Percentiles rank a stretch among this genome's conserved stretches.
Evolutionary conservation across 2,888 invertebrate species (phyloP).

Genomic region (Arenicola marina): DNA sequence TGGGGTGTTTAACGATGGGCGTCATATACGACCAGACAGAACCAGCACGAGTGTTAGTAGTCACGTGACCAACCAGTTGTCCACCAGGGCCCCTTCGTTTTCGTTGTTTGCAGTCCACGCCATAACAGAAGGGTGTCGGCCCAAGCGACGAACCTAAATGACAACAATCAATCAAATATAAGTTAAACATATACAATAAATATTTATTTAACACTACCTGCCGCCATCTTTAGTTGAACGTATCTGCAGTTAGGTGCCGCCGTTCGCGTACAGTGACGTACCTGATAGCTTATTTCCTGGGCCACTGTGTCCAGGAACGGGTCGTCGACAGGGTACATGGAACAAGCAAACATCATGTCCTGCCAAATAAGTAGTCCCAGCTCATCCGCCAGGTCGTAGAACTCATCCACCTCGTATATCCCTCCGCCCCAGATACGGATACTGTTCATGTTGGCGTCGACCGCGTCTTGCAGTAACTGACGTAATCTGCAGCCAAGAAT

Average conservation of each 20-base stretch:
- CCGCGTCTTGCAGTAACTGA: conserved; percentile 72
- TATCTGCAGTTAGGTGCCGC: too few relatives aligned
- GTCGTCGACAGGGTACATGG: conserved; percentile 83
- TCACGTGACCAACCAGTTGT: conserved; percentile 70
- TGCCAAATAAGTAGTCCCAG: conserved; percentile 95
- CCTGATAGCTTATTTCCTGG: conserved; percentile 80
- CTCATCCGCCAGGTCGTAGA: conserved; percentile 83
- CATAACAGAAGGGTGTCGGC: conserved; percentile 83
- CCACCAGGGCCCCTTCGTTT: conserved; percentile 85
- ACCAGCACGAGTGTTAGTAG: too few relatives aligned
- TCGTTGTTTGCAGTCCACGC: conserved; percentile 96
- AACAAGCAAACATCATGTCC: conserved; percentile 95
- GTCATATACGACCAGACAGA: too few relatives aligned
- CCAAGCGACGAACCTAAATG: conserved; percentile 72
- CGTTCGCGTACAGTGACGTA: conserved; percentile 61
- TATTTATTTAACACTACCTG: too few relatives aligned
- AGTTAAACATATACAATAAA: neutral
- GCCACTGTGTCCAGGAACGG: conserved; percentile 76
- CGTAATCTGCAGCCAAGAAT: conserved; percentile 60
- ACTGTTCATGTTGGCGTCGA: conserved; percentile 85
- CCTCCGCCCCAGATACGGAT: conserved; percentile 98
- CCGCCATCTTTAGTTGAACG: too few relatives aligned
- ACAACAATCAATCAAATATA: neutral
- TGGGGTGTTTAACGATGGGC: too few relatives aligned
- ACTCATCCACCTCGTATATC: conserved; percentile 82